Base-by-base conservation (phyloP, 2,113 vertebrate species). In the Mionectes macconnelli region DNA sequence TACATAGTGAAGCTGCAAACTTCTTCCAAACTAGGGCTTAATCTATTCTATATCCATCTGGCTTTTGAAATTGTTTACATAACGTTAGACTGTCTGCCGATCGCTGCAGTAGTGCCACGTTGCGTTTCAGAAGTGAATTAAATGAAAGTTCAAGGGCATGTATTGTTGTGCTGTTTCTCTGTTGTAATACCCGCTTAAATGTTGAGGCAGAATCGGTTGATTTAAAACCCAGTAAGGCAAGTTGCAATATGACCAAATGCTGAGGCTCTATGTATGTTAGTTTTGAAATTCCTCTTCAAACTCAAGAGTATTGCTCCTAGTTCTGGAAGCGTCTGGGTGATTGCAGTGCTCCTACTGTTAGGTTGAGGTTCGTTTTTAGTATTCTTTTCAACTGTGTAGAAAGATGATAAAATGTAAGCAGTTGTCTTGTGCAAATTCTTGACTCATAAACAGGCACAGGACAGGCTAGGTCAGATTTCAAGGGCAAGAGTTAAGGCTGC, bases 1-100 rank as follows among this genome's bases (percentile, higher is more conserved):
- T 57, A 33, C 16, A 64, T 66, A 19, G 37, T 1, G 4, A 81
- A 74, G 31, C 22, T 68, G 77, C n/a, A 63, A 37, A 74, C 9
- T 80, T 77, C 53, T 81, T 82, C 37, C 8, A 30, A 66, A 72
- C 20, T 27, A 64, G 53, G 7, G 6, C 21, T 77, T 84, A 44
- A 55, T 72, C 73, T 78, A 8, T 31, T 87, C 50, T 84, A n/a
- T 82, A 84, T 68, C 25, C 40, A 68, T 88, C 69, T 60, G 73
- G 64, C 74, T 93, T 95, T 86, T 94, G 85, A 52, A 90, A 75
- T 77, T 68, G 76, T 95, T 94, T 81, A 55, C 37, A 20, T 90
- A 89, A 79, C 0, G 0, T 68, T 87, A 42, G 47, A 24, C 79
- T 13, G 50, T 66, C 67, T 93, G 81, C 67, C 79, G 94, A 82